These are phyloP conservation scores for Brachionus angularis DNA, from an alignment of 1,140 invertebrate species.

Conservation along the genomic window DNA sequence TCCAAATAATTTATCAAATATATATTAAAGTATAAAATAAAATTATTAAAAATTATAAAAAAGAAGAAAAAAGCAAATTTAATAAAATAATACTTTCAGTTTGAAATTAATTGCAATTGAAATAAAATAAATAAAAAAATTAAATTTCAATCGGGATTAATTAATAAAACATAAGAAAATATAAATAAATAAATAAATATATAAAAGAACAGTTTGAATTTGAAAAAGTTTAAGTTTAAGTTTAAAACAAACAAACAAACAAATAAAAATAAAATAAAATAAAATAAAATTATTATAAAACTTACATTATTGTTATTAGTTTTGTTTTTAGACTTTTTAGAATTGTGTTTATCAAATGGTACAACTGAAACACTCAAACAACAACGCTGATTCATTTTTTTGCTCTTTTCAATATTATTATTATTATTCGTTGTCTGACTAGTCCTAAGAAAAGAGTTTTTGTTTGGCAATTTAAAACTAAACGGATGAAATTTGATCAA, in stretches of 20 bases:
- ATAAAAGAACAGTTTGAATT: neutral
- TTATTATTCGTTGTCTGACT: neutral
- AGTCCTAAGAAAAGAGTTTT: neutral
- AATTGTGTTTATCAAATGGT: slow-evolving; percentile 9
- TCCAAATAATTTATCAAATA: too few species aligned
- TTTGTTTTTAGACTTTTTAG: slow-evolving; percentile 13
- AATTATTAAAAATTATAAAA: too few species aligned
- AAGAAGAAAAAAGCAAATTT: too few species aligned
- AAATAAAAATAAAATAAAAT: neutral
- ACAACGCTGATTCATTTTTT: slow-evolving; percentile 43
- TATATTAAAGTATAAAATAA: too few species aligned
- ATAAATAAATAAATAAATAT: neutral
- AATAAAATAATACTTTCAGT: too few species aligned
- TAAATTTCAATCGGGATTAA: neutral
- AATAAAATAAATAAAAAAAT: too few species aligned
- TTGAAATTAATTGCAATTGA: too few species aligned
- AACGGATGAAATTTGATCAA: slow-evolving; percentile 41
- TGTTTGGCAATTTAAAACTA: slow-evolving; percentile 5
- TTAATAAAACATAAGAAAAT: neutral
- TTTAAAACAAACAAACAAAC: neutral
- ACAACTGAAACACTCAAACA: slow-evolving; percentile 42
- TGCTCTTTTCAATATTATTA: neutral
- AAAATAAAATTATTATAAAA: neutral
- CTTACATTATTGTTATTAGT: slow-evolving; percentile 23
- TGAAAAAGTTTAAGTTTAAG: neutral